Evolutionary conservation across 1,140 invertebrate genomes (phyloP).

Genomic region (Holotrichia oblita): DNA sequence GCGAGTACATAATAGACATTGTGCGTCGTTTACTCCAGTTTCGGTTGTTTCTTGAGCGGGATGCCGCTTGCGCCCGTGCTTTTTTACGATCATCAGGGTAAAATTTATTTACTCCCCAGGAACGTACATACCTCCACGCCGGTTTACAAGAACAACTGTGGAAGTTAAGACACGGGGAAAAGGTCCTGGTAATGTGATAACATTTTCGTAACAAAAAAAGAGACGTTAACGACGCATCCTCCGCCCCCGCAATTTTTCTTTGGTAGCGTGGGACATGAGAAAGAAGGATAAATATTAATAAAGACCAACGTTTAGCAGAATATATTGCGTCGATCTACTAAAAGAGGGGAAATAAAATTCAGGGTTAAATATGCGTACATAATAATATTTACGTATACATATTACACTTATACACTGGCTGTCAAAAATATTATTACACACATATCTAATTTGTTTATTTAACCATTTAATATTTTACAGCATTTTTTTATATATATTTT

Average conservation of each 20-base stretch:
- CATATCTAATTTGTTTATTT: no score
- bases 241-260: not conserved
- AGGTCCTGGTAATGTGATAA: not conserved
- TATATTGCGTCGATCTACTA: not conserved
- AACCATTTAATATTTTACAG: no score
- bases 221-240: not conserved
- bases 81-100: not conserved
- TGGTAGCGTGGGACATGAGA: not conserved
- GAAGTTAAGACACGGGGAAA: not conserved
- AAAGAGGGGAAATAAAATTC: not conserved
- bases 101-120: slow-evolving; percentile 2
- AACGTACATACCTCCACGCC: no score
- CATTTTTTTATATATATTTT: no score
- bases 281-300: slow-evolving; percentile 1
- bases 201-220: not conserved
- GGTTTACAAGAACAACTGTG: not conserved
- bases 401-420: not conserved
- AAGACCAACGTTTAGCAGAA: slow-evolving; percentile 6
- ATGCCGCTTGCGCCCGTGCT: not conserved
- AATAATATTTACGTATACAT: not conserved
- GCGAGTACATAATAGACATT: not conserved
- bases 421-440: not conserved
- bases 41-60: not conserved
- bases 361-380: not conserved
- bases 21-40: not conserved